Percentiles rank a stretch among this genome's conserved stretches.
Conservation (phyloP, 2,113 vertebrate genomes). For the Diphyllodes magnificus region DNA sequence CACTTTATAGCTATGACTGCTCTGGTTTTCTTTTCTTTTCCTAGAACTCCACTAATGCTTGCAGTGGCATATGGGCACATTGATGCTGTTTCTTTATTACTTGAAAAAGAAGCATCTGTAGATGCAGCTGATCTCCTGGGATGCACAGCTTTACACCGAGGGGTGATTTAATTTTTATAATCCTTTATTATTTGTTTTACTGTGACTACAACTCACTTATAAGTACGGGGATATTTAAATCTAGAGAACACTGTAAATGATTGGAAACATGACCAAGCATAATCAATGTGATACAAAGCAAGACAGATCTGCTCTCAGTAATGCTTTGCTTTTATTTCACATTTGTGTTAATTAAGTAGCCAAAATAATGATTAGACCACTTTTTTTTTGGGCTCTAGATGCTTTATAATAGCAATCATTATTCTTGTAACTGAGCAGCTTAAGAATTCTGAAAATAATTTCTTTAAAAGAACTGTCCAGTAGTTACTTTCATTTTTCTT, state of each 20-base stretch:
- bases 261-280: background rate
- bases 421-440: background rate
- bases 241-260: background rate
- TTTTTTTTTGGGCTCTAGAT: background rate
- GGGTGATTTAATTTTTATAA: constrained; percentile 72
- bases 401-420: background rate
- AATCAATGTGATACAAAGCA: background rate
- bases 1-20: background rate
- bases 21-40: background rate
- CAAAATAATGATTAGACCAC: background rate
- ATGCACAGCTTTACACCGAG: constrained; percentile 91
- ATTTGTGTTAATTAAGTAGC: background rate
- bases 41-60: constrained; percentile 94
- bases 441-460: background rate
- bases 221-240: background rate
- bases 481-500: background rate
- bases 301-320: background rate
- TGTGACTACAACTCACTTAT: background rate
- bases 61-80: constrained; percentile 92
- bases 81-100: constrained; percentile 89
- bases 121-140: constrained; percentile 84
- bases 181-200: background rate
- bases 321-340: background rate
- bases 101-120: constrained; percentile 90
- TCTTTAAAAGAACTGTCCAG: background rate